Evolutionary conservation across 2,113 vertebrate species (phyloP).

Genomic region (Oncorhynchus nerka): DNA sequence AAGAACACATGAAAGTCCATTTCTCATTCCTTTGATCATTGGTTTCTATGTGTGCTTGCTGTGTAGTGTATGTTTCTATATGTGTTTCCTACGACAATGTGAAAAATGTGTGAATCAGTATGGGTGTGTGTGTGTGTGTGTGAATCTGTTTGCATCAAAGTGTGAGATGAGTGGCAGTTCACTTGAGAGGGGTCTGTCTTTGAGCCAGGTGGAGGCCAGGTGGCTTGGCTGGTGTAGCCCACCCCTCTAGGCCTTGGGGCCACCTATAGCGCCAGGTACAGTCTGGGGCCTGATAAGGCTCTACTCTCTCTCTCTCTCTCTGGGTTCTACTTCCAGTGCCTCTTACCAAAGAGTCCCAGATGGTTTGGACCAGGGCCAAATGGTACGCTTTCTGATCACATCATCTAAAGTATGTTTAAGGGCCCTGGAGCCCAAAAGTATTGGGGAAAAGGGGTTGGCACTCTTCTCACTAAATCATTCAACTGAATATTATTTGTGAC

Average conservation of each 20-base stretch:
- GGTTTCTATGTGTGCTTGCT: background rate
- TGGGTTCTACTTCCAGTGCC: constrained; percentile 33
- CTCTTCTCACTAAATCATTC: constrained; percentile 12
- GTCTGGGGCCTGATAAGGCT: constrained; percentile 53
- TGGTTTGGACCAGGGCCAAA: constrained; percentile 68
- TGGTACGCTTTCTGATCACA: constrained; percentile 44
- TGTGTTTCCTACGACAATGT: background rate
- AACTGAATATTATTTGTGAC: constrained; percentile 6
- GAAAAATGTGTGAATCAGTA: no score
- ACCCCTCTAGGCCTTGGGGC: constrained; percentile 66
- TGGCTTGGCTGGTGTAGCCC: constrained; percentile 25
- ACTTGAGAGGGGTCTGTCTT: constrained; percentile 51
- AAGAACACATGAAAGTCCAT: no score
- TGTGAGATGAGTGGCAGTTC: constrained; percentile 59
- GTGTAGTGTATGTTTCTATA: background rate
- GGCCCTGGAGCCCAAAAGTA: constrained; percentile 42
- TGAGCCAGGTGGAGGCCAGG: no score
- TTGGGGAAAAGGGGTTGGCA: constrained; percentile 24
- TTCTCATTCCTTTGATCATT: background rate
- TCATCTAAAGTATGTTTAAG: constrained; percentile 41
- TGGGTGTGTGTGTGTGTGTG: no score
- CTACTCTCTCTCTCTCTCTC: constrained; percentile 49
- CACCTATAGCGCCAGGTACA: constrained; percentile 73
- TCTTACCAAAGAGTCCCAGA: constrained; percentile 70
- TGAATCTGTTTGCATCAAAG: constrained; percentile 9